These are phyloP conservation scores for Cancer borealis DNA, from an alignment of 2,888 invertebrate species.

Conservation along the genomic window DNA sequence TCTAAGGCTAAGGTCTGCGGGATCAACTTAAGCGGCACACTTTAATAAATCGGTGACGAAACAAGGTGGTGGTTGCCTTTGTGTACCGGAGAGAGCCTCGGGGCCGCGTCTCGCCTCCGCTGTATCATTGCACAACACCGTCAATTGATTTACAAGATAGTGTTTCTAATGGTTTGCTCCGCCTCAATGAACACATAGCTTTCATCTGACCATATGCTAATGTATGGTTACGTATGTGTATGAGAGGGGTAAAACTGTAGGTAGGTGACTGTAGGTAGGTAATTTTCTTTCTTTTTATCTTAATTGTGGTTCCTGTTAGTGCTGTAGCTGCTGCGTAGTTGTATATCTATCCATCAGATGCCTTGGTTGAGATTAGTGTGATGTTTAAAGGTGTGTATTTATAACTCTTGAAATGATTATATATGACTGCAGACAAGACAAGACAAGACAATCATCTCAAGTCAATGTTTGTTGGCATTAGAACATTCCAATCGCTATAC, in stretches of 20 bases:
- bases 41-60: neutral
- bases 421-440: no score
- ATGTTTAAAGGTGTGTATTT: no score
- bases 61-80: neutral
- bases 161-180: neutral
- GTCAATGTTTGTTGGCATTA: no score
- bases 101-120: neutral
- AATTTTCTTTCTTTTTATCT: neutral
- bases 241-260: neutral
- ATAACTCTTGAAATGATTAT: no score
- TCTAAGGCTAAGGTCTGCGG: neutral
- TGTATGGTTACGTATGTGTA: neutral
- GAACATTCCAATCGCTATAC: no score
- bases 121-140: constrained; percentile 14
- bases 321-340: no score
- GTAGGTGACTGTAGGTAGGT: neutral
- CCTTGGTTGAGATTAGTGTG: no score
- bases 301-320: neutral
- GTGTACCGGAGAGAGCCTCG: neutral
- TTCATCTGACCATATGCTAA: neutral
- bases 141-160: constrained; percentile 20
- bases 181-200: neutral
- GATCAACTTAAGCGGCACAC: neutral
- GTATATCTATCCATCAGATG: no score
- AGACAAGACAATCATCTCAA: no score